A percentile compares a stretch with the other conserved stretches of the same genome.
These are phyloP conservation scores for Pardalotus punctatus DNA, from an alignment of 2,113 vertebrate species.

Conservation along the genomic window DNA sequence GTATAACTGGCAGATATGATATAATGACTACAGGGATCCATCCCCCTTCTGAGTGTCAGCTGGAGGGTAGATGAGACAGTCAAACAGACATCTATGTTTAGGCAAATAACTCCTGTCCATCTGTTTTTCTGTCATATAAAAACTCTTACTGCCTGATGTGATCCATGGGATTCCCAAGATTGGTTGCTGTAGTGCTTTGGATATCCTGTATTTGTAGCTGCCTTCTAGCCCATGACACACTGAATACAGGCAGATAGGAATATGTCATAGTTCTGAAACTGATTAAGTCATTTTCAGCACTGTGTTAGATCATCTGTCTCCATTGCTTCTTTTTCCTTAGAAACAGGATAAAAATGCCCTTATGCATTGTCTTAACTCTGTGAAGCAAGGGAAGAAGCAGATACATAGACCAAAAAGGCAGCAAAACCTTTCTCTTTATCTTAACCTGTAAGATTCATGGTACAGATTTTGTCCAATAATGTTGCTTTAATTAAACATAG, in stretches of 20 bases:
- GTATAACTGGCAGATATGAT: neutral
- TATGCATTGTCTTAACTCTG: neutral
- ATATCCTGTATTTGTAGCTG: neutral
- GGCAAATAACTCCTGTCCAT: neutral
- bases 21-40: neutral
- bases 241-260: neutral
- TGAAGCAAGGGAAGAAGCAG: neutral
- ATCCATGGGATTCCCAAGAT: neutral
- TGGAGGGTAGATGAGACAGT: neutral
- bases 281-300: accelerated
- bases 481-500: neutral
- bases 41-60: neutral
- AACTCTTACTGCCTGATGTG: neutral
- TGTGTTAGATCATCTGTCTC: neutral
- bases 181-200: neutral
- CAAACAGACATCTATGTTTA: neutral
- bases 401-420: neutral
- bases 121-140: neutral
- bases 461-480: neutral
- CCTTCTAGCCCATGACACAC: neutral
- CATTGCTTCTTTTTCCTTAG: neutral
- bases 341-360: neutral
- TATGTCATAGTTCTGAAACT: neutral
- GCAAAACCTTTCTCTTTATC: neutral
- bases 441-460: neutral